Evolutionary conservation across 1,140 invertebrate species (phyloP).

Genomic region (Leptonema lineaticorne): DNA sequence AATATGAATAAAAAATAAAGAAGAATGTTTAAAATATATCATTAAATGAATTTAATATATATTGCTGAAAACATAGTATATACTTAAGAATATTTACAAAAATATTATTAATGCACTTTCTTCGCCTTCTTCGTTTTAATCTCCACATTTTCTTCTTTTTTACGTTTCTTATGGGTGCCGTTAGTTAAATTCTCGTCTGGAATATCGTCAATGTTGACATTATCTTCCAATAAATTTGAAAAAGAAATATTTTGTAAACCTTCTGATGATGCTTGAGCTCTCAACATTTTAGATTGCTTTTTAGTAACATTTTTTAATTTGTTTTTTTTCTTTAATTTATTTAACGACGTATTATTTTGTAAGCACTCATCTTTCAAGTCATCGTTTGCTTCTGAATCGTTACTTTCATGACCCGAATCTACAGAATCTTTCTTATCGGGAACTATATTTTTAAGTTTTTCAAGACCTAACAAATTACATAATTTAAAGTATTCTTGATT

Average conservation of each 20-base stretch:
- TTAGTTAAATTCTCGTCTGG: constrained; percentile 29
- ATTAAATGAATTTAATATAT: too few species aligned
- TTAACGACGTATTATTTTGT: background rate
- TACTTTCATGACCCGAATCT: constrained; percentile 38
- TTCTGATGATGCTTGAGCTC: constrained; percentile 46
- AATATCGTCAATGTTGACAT: constrained; percentile 35
- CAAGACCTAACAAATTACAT: constrained; percentile 31
- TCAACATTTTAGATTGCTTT: constrained; percentile 47
- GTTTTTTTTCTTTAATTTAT: constrained; percentile 28
- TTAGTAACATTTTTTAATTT: constrained; percentile 41
- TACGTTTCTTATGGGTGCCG: too few species aligned
- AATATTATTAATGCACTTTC: too few species aligned
- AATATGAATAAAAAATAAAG: too few species aligned
- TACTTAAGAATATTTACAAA: too few species aligned
- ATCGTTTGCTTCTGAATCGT: constrained; percentile 20
- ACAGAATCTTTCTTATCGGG: constrained; percentile 32
- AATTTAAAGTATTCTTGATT: constrained; percentile 39
- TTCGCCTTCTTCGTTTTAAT: too few species aligned
- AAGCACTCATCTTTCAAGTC: background rate
- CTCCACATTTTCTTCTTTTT: too few species aligned
- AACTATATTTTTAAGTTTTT: constrained; percentile 33
- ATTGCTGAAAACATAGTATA: too few species aligned
- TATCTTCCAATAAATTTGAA: constrained; percentile 36
- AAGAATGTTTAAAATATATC: too few species aligned
- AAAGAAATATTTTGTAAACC: constrained; percentile 45